phyloP scores from a whole-genome alignment of 2,797 vertebrate species.

The Propithecus perrieri region DNA sequence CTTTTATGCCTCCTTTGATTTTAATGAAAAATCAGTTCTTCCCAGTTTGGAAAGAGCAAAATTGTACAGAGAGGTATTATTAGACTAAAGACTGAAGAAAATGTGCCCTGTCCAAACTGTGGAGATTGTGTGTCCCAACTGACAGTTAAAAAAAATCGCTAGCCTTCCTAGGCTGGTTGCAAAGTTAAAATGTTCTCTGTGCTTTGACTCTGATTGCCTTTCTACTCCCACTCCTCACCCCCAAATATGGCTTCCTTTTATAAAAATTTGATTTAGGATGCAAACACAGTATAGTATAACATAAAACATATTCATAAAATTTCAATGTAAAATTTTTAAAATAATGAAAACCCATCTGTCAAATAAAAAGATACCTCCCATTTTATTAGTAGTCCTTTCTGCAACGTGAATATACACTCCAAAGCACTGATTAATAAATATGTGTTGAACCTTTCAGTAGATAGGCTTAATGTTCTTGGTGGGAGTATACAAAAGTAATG shows the following conservation, averaged over 20 bases:
- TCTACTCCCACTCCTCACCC: background rate
- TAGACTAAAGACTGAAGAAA: background rate
- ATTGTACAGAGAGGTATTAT: background rate
- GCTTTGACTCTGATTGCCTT: background rate
- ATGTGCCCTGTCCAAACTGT: background rate
- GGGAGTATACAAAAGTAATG: background rate
- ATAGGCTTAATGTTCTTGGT: background rate
- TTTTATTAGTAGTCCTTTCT: background rate
- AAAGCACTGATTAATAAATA: background rate
- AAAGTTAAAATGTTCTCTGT: background rate
- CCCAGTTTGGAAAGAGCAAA: background rate
- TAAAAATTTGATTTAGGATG: background rate
- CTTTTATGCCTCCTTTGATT: background rate
- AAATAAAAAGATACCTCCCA: background rate
- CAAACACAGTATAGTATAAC: background rate
- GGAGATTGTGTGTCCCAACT: background rate
- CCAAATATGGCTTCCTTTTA: background rate
- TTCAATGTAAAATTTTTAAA: background rate
- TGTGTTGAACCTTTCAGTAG: background rate
- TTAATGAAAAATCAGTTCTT: background rate
- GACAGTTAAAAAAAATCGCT: background rate
- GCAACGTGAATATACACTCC: background rate
- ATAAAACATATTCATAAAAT: background rate
- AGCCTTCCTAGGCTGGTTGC: background rate
- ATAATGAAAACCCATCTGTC: background rate